Percentiles rank a stretch among this genome's conserved stretches.
These are phyloP conservation scores for Venusia cambrica DNA, from an alignment of 2,888 invertebrate genomes.

Conservation along the genomic window DNA sequence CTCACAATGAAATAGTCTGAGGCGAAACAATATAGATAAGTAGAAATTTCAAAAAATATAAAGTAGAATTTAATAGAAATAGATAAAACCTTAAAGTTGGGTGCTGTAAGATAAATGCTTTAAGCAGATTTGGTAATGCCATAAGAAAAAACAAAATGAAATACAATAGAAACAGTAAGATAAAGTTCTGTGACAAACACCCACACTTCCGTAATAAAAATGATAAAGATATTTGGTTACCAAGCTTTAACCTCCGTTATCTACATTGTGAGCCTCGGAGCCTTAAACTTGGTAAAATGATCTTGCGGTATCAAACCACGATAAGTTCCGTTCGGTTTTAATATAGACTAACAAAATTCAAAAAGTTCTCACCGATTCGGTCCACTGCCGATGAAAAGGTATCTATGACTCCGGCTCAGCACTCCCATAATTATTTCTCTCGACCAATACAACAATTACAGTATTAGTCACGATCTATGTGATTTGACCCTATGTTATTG, in stretches of 20 bases:
- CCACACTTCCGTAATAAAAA: constrained; percentile 9
- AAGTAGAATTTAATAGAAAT: too few species aligned
- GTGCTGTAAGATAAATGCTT: too few species aligned
- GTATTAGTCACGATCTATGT: constrained; percentile 69
- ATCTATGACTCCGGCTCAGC: constrained; percentile 27
- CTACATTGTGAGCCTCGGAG: constrained; percentile 2
- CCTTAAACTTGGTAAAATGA: constrained; percentile 34
- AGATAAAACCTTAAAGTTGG: too few species aligned
- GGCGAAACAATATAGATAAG: too few species aligned
- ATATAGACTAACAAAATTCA: constrained; percentile 66
- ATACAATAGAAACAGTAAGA: constrained; percentile 3
- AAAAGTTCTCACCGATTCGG: constrained; percentile 76
- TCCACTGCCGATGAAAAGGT: constrained; percentile 62
- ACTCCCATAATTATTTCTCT: constrained; percentile 70
- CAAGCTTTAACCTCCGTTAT: constrained; percentile 11
- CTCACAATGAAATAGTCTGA: too few species aligned
- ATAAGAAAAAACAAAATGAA: not conserved
- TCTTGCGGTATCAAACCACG: constrained; percentile 56
- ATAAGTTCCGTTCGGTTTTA: constrained; percentile 62
- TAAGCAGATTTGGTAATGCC: too few species aligned
- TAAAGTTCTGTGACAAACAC: constrained; percentile 1
- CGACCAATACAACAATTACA: constrained; percentile 73
- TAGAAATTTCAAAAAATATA: too few species aligned
- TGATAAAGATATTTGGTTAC: constrained; percentile 14
- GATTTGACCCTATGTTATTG: constrained; percentile 47